These are phyloP conservation scores for Calameuta filiformis DNA, from an alignment of 2,888 invertebrate species.

Conservation along the genomic window DNA sequence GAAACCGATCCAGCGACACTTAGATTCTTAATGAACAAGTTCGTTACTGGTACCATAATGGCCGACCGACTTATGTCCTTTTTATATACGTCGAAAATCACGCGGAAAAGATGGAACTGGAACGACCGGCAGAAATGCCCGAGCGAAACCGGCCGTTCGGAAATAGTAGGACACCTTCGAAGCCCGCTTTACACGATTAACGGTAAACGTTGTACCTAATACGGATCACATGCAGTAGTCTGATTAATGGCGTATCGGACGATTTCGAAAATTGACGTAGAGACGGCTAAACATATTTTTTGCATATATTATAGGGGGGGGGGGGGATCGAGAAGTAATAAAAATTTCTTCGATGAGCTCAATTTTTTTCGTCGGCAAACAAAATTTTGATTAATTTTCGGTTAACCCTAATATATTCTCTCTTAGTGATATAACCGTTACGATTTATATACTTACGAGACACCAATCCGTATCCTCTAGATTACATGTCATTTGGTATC, in stretches of 20 bases:
- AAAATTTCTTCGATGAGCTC: too few relatives aligned
- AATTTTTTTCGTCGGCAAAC: too few relatives aligned
- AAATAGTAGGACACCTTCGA: background rate
- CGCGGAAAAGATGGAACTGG: background rate
- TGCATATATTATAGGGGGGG: background rate
- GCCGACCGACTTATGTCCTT: background rate
- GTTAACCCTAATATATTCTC: background rate
- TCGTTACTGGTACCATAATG: slow-evolving; percentile 15
- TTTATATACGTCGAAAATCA: background rate
- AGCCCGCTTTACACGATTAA: slow-evolving; percentile 21
- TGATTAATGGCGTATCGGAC: slow-evolving; percentile 24
- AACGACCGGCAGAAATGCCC: background rate
- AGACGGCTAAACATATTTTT: background rate
- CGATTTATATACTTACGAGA: background rate
- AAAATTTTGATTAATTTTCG: too few relatives aligned
- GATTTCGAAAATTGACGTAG: background rate
- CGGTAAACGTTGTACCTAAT: slow-evolving; percentile 39
- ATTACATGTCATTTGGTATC: background rate
- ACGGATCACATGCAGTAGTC: slow-evolving; percentile 20
- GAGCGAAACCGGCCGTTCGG: background rate
- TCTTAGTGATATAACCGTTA: background rate
- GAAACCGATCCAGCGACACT: slow-evolving; percentile 40
- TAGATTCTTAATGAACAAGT: slow-evolving; percentile 38
- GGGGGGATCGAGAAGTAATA: too few relatives aligned
- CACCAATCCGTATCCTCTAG: background rate